phyloP scores from a whole-genome alignment of 2,888 invertebrate species.

The Idaea biselata region DNA sequence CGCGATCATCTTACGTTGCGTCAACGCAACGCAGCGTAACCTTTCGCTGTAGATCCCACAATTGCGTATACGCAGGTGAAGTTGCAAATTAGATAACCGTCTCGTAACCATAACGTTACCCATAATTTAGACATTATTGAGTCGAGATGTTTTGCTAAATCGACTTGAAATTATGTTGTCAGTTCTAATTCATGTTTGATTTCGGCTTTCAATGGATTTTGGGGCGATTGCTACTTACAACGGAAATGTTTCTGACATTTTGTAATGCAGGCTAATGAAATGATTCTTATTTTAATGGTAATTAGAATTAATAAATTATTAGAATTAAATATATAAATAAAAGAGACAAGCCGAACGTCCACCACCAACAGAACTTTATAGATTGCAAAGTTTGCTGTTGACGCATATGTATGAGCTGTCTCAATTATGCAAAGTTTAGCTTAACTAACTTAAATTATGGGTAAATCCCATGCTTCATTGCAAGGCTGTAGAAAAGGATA shows the following conservation, averaged over 20 bases:
- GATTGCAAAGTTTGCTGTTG: too few species aligned
- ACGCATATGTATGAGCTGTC: too few species aligned
- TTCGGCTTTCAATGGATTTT: background rate
- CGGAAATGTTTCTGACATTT: background rate
- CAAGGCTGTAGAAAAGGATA: too few species aligned
- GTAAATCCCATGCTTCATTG: too few species aligned
- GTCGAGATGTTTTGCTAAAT: background rate
- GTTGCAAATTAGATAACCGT: slow-evolving; percentile 6
- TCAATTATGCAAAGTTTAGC: too few species aligned
- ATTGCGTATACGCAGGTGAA: slow-evolving; percentile 14
- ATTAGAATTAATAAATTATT: too few species aligned
- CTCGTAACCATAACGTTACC: slow-evolving; percentile 1
- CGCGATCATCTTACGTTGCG: slow-evolving; percentile 37
- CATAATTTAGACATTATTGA: slow-evolving; percentile 2
- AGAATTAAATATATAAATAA: too few species aligned
- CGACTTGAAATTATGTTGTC: background rate
- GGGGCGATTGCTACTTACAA: background rate
- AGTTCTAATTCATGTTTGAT: background rate
- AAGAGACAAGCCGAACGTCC: too few species aligned
- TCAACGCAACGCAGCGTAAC: slow-evolving; percentile 43
- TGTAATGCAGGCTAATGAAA: background rate
- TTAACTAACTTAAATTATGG: too few species aligned
- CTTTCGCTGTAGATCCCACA: slow-evolving; percentile 44
- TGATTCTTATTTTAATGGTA: background rate
- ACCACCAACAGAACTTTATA: too few species aligned